phyloP scores from a whole-genome alignment of 2,113 vertebrate species.

The Tympanuchus pallidicinctus region DNA sequence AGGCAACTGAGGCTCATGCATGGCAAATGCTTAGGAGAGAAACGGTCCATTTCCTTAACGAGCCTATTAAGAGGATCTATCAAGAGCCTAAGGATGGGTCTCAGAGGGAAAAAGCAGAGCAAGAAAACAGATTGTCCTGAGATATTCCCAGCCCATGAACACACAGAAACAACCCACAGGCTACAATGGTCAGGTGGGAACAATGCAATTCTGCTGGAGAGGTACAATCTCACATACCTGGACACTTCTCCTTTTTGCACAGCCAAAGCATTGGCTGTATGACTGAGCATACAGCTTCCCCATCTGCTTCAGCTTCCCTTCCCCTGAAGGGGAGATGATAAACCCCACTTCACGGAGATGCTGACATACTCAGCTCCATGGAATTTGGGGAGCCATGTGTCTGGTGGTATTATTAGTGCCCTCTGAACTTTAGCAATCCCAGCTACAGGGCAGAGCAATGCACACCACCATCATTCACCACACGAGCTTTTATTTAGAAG shows the following conservation, averaged over 20 bases:
- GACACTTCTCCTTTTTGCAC: background rate
- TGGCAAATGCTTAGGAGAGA: background rate
- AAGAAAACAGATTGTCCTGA: background rate
- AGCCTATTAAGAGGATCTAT: constrained; percentile 15
- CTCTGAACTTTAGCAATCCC: background rate
- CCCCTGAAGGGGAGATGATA: rapidly evolving
- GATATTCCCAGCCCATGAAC: background rate
- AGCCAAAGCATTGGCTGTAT: background rate
- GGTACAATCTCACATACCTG: background rate
- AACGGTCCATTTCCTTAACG: constrained; percentile 19
- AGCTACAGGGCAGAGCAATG: background rate
- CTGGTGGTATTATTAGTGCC: background rate
- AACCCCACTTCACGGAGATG: background rate
- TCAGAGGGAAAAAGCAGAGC: background rate
- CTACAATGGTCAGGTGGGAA: background rate
- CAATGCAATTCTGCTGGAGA: background rate
- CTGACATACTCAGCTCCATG: background rate
- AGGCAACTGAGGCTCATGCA: background rate
- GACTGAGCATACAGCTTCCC: background rate
- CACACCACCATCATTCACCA: background rate
- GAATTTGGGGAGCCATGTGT: background rate
- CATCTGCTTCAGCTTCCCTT: background rate
- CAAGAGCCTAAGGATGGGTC: background rate
- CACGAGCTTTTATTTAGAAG: background rate
- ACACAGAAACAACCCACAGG: background rate